Evolutionary conservation across 2,797 vertebrate genomes (phyloP).

Genomic region (Pseudomugil gertrudae): DNA sequence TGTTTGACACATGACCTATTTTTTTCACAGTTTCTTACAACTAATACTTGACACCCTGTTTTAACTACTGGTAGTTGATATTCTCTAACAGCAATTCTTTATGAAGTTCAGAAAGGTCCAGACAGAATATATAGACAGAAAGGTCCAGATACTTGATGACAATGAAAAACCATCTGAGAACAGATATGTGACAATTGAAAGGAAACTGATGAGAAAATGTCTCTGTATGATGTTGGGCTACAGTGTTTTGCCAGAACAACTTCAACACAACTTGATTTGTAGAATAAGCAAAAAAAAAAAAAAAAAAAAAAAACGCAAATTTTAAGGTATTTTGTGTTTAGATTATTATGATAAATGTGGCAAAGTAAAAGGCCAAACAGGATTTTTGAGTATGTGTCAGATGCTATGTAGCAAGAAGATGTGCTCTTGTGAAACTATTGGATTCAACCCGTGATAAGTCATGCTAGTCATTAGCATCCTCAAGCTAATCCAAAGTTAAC

Average conservation of each 20-base stretch:
- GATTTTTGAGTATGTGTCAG: neutral
- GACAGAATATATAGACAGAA: too few species aligned
- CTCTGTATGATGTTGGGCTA: neutral
- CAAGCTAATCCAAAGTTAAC: neutral
- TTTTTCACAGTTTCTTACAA: neutral
- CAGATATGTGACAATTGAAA: neutral
- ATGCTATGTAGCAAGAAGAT: neutral
- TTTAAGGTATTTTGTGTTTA: neutral
- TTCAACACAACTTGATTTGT: neutral
- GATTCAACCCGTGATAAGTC: neutral
- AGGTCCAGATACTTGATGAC: constrained; percentile 2
- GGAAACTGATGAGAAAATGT: neutral
- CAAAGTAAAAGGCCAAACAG: neutral
- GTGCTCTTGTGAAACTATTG: neutral
- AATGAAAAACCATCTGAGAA: constrained; percentile 1
- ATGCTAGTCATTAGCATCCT: neutral
- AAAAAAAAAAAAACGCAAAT: too few species aligned
- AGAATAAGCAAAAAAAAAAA: neutral
- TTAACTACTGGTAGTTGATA: constrained; percentile 28
- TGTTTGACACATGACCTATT: constrained; percentile 6
- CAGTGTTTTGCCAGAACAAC: neutral
- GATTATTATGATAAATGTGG: neutral
- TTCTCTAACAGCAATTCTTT: too few species aligned
- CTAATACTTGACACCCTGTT: constrained; percentile 26
- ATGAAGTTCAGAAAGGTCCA: too few species aligned